These are phyloP conservation scores for Pristionchus arcanus DNA, from an alignment of 2,888 invertebrate species.

Conservation along the genomic window DNA sequence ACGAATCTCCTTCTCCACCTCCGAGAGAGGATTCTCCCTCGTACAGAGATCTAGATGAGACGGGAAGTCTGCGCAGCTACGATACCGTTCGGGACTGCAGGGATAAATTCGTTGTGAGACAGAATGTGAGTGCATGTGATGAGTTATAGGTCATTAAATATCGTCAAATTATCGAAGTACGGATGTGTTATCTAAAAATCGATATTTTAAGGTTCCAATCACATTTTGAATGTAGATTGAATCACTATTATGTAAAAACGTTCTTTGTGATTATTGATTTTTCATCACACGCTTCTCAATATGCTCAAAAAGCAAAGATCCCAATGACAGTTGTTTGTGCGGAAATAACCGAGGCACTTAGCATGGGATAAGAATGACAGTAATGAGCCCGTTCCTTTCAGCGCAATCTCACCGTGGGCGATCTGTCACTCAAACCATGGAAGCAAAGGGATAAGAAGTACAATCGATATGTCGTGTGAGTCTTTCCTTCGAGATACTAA, in stretches of 20 bases:
- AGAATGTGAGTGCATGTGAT: background rate
- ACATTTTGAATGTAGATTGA: no score
- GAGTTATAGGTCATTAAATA: background rate
- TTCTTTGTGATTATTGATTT: no score
- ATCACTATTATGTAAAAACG: no score
- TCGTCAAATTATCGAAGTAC: no score
- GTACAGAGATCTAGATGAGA: background rate
- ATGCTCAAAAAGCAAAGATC: no score
- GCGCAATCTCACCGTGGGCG: slow-evolving; percentile 84
- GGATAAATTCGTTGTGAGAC: slow-evolving; percentile 47
- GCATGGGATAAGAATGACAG: background rate
- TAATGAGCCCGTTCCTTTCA: slow-evolving; percentile 61
- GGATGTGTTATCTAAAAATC: no score
- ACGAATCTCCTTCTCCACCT: background rate
- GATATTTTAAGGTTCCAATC: no score
- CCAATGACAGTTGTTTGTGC: no score
- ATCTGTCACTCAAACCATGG: slow-evolving; percentile 85
- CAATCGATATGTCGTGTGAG: slow-evolving; percentile 87
- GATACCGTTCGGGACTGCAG: slow-evolving; percentile 25
- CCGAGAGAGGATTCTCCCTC: background rate
- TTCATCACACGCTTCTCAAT: no score
- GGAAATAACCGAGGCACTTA: no score
- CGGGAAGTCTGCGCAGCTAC: slow-evolving; percentile 37
- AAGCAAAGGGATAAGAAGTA: slow-evolving; percentile 85
- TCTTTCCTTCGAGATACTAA: slow-evolving; percentile 73